phyloP scores from a whole-genome alignment of 1,140 invertebrate species.

The Diachasmimorpha longicaudata region DNA sequence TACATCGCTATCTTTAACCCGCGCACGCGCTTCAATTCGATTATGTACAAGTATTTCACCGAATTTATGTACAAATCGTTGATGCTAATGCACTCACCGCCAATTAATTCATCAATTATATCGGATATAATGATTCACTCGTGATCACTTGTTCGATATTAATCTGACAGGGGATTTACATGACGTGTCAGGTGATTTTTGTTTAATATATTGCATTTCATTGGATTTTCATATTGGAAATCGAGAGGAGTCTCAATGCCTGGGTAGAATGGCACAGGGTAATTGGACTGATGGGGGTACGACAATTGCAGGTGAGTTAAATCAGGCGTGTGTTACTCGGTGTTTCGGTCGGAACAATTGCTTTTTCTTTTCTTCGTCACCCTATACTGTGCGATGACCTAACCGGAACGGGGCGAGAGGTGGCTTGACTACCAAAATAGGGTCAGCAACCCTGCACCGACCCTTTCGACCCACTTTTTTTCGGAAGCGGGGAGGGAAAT shows the following conservation, averaged over 20 bases:
- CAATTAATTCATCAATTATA: too few species aligned
- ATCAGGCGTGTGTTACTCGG: constrained; percentile 52
- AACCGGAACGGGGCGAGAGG: constrained; percentile 45
- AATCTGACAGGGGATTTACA: too few species aligned
- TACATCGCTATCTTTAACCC: constrained; percentile 13
- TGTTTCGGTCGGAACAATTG: background rate
- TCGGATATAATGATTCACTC: too few species aligned
- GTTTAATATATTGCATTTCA: too few species aligned
- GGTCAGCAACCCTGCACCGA: constrained; percentile 50
- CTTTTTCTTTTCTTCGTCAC: constrained; percentile 38
- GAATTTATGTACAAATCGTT: background rate
- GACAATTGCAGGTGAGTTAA: constrained; percentile 57
- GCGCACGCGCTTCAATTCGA: constrained; percentile 12
- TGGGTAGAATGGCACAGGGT: constrained; percentile 40
- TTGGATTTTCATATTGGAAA: too few species aligned
- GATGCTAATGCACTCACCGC: background rate
- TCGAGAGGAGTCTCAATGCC: too few species aligned
- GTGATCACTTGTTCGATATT: too few species aligned
- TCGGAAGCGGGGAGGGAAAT: too few species aligned
- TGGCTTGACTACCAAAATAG: constrained; percentile 53
- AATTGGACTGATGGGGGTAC: constrained; percentile 53
- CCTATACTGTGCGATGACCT: background rate
- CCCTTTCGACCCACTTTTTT: too few species aligned
- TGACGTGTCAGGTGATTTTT: too few species aligned
- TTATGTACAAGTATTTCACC: background rate